Evolutionary conservation across 2,797 vertebrate species (phyloP), one percentile per base, ranked within the genome.

Genomic region (Sebastes cheni): DNA sequence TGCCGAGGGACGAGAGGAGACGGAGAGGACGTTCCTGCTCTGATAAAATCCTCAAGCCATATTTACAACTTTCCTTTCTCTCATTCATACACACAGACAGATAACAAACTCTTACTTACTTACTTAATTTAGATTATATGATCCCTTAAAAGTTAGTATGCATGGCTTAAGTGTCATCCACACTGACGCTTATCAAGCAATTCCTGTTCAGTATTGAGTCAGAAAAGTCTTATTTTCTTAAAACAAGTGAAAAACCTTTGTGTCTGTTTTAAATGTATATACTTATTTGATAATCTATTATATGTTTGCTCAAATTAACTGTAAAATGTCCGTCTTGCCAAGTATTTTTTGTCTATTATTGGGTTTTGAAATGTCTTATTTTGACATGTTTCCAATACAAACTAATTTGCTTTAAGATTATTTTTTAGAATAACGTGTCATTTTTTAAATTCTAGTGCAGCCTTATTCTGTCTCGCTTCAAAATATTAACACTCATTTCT

Each of bases 11-110:
- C 59, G 75, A 88, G 80, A 64, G 65, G 74, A 76, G 83, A 89
- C 75, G 22, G 72, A 84, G 46, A 67, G 74, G 86, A 86, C 55
- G 84, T 72, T 78, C 77, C 82, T 79, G 54, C 77, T 84, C 83
- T 87, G 87, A 88, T 77, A 82, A 84, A 85, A 58, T 46, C 42
- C 23, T 39, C 16, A 34, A 58, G 79, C 23, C 60, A 56, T 55
- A 59, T 76, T 75, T 77, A 29, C 16, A 61, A n/a, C 29, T 13
- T 10, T 30, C 27, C 9, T 77, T 78, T 76, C 50, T 77, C 6
- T 79, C 32, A 36, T 39, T 66, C 30, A 70, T 6, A 23, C 64
- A 55, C 12, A 27, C 42, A 42, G 22, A 50, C 2, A 52, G 4
- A 50, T 9, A 67, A 13, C 42, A 54, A 54, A 18, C 12, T 22